These are phyloP conservation scores for Andricus grossulariae DNA, from an alignment of 1,140 invertebrate species.

Conservation along the genomic window DNA sequence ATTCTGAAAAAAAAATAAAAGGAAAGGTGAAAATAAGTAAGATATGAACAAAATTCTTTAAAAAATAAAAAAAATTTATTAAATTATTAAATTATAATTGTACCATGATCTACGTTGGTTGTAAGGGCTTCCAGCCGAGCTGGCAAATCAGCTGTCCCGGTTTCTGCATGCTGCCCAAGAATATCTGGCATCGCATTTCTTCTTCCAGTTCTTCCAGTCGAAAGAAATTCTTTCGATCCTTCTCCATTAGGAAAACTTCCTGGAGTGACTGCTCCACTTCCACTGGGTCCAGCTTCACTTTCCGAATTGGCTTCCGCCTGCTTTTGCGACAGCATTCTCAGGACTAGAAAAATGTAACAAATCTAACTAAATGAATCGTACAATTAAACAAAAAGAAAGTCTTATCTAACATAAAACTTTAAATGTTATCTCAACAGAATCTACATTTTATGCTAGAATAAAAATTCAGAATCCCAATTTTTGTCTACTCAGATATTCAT, in stretches of 20 bases:
- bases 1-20: too few species aligned
- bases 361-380: not conserved
- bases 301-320: slow-evolving; percentile 59
- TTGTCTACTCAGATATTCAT: too few species aligned
- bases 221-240: slow-evolving; percentile 82
- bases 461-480: too few species aligned
- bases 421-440: too few species aligned
- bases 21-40: too few species aligned
- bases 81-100: slow-evolving; percentile 30
- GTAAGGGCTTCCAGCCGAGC: slow-evolving; percentile 80
- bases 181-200: slow-evolving; percentile 89
- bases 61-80: not conserved
- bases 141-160: slow-evolving; percentile 83
- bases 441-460: too few species aligned
- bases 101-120: slow-evolving; percentile 68
- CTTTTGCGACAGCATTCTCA: slow-evolving; percentile 69
- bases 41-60: not conserved
- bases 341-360: slow-evolving; percentile 53
- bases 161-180: slow-evolving; percentile 79
- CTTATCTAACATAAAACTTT: not conserved
- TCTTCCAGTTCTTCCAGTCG: slow-evolving; percentile 85
- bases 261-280: slow-evolving; percentile 64
- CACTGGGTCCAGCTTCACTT: slow-evolving; percentile 47
- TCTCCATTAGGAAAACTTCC: slow-evolving; percentile 65
- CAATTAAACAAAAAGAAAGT: not conserved